Percentiles rank a stretch among this genome's conserved stretches.
Evolutionary conservation across 2,113 vertebrate species (phyloP).

Genomic region (Oncorhynchus nerka): DNA sequence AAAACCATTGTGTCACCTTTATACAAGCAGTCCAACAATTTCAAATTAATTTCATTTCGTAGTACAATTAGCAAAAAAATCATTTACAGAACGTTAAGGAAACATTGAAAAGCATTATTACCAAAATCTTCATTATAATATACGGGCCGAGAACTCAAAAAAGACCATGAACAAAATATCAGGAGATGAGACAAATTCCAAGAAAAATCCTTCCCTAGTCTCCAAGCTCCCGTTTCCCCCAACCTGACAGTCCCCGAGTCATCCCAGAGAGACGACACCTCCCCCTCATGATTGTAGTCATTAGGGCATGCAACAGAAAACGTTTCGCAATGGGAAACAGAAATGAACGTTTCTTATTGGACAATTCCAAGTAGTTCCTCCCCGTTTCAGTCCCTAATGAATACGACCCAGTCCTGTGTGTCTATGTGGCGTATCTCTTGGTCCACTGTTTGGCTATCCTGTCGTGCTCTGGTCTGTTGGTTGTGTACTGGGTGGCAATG

Average conservation of each 20-base stretch:
- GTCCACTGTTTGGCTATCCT: slow-evolving; percentile 82
- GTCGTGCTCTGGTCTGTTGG: slow-evolving; percentile 77
- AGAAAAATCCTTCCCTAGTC: slow-evolving; percentile 46
- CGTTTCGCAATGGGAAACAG: no score
- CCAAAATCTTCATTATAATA: slow-evolving; percentile 53
- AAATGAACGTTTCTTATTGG: no score
- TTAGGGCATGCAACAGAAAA: not conserved
- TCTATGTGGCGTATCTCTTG: slow-evolving; percentile 79
- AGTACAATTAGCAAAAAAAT: slow-evolving; percentile 41
- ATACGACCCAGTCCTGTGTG: not conserved
- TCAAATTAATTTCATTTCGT: slow-evolving; percentile 44
- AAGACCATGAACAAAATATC: slow-evolving; percentile 42
- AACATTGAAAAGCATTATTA: slow-evolving; percentile 47
- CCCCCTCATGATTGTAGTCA: no score
- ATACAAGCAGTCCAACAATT: slow-evolving; percentile 42
- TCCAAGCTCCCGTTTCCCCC: not conserved
- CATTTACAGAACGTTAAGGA: slow-evolving; percentile 24
- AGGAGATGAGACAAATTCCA: slow-evolving; percentile 55
- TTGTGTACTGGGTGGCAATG: slow-evolving; percentile 78
- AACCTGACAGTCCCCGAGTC: slow-evolving; percentile 15
- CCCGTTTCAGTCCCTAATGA: not conserved
- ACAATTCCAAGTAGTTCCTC: not conserved
- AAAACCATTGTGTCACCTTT: slow-evolving; percentile 52
- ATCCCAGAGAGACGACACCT: slow-evolving; percentile 4
- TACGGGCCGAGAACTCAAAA: slow-evolving; percentile 53